phyloP scores from a whole-genome alignment of 2,797 vertebrate species.

The Gadopsis marmoratus region DNA sequence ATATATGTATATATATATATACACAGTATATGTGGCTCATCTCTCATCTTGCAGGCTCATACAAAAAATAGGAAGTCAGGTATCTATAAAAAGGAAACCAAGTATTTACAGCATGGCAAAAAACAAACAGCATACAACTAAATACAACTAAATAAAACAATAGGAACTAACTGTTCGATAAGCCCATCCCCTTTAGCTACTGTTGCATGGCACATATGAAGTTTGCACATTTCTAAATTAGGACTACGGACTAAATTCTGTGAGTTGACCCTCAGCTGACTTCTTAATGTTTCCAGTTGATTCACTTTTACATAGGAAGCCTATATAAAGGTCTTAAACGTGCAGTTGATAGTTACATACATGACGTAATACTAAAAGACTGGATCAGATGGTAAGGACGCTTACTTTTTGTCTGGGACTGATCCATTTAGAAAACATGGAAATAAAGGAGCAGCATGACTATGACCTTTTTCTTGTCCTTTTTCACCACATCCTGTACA shows the following conservation, averaged over 20 bases:
- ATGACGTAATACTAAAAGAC: too few species aligned
- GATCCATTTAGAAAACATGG: background rate
- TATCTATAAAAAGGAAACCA: slow-evolving; percentile 7
- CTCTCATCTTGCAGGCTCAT: background rate
- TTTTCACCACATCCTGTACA: background rate
- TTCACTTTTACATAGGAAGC: background rate
- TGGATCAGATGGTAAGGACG: too few species aligned
- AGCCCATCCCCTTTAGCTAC: background rate
- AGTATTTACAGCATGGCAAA: slow-evolving; percentile 2
- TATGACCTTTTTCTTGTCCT: background rate
- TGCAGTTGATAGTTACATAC: too few species aligned
- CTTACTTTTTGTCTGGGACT: too few species aligned
- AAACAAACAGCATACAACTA: background rate
- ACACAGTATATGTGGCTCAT: background rate
- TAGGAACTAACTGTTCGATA: background rate
- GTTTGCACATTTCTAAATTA: slow-evolving; percentile 2
- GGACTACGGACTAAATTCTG: too few species aligned
- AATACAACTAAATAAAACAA: background rate
- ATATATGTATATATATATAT: too few species aligned
- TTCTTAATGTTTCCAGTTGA: background rate
- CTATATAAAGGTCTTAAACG: too few species aligned
- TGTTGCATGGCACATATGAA: background rate
- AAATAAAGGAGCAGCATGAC: background rate
- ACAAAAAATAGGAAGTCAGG: slow-evolving; percentile 6
- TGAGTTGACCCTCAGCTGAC: background rate